Conservation (phyloP, 2,888 invertebrate genomes). For the Aelia acuminata region DNA sequence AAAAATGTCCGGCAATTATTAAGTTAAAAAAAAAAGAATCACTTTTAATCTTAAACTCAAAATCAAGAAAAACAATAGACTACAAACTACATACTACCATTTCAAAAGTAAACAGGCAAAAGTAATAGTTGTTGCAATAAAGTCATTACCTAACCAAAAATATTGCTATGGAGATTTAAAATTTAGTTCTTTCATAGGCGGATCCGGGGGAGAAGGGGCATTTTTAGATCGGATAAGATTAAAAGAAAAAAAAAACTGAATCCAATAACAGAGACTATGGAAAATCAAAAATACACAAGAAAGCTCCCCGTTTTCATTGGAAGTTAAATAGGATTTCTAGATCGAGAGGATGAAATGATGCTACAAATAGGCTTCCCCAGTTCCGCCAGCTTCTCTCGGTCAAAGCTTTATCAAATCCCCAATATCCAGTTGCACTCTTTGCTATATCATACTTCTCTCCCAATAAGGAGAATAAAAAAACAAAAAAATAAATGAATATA, state of each 20-base stretch:
- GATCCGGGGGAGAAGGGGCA: no score
- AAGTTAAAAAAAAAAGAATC: no score
- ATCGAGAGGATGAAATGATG: not conserved
- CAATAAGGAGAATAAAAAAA: not conserved
- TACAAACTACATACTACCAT: no score
- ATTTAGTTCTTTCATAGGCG: no score
- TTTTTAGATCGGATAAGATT: not conserved
- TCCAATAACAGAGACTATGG: not conserved
- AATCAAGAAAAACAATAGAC: no score
- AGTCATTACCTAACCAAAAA: no score
- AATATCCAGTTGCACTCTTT: conserved; percentile 1
- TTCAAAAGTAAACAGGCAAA: no score
- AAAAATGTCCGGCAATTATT: no score
- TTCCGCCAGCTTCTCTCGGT: not conserved
- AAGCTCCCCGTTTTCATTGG: not conserved
- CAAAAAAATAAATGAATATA: no score
- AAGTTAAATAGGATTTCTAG: conserved; percentile 15
- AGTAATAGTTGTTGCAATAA: no score
- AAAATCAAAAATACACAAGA: conserved; percentile 14
- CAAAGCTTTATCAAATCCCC: conserved; percentile 4
- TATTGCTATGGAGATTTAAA: no score
- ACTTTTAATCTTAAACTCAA: no score
- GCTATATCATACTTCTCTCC: not conserved
- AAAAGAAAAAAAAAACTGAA: not conserved
- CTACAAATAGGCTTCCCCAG: not conserved